phyloP scores from a whole-genome alignment of 2,113 vertebrate genomes.

The Percopsis transmontana region DNA sequence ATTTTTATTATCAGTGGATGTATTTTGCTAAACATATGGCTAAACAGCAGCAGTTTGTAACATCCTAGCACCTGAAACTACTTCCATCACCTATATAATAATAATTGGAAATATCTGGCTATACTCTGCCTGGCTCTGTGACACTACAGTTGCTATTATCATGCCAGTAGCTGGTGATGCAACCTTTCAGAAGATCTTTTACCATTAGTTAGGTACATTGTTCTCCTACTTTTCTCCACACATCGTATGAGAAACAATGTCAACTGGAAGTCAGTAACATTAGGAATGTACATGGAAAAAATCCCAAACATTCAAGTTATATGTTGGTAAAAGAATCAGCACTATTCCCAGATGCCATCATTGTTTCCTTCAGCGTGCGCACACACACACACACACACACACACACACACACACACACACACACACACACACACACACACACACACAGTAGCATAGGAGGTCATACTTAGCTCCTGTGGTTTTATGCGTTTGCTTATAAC shows the following conservation, averaged over 20 bases:
- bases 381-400: constrained; percentile 13
- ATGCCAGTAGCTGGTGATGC: no score
- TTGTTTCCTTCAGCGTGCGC: constrained; percentile 42
- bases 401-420: constrained; percentile 15
- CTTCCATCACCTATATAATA: not conserved
- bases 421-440: constrained; percentile 8
- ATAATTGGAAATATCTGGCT: no score
- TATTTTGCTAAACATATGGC: no score
- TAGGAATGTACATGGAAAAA: not conserved
- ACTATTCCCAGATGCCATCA: constrained; percentile 32
- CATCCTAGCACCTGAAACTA: no score
- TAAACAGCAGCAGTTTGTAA: no score
- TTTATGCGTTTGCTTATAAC: constrained; percentile 65
- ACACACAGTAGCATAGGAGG: constrained; percentile 48
- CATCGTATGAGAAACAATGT: not conserved
- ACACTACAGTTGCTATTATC: no score
- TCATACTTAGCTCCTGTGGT: constrained; percentile 55
- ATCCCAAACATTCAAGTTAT: not conserved
- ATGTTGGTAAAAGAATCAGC: not conserved
- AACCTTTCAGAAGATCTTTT: no score
- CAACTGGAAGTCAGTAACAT: not conserved
- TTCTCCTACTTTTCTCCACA: no score
- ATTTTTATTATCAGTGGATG: no score
- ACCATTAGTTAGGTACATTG: no score
- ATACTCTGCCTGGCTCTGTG: no score